Conservation (phyloP, 2,113 vertebrate genomes). For the Enhydra lutris region DNA sequence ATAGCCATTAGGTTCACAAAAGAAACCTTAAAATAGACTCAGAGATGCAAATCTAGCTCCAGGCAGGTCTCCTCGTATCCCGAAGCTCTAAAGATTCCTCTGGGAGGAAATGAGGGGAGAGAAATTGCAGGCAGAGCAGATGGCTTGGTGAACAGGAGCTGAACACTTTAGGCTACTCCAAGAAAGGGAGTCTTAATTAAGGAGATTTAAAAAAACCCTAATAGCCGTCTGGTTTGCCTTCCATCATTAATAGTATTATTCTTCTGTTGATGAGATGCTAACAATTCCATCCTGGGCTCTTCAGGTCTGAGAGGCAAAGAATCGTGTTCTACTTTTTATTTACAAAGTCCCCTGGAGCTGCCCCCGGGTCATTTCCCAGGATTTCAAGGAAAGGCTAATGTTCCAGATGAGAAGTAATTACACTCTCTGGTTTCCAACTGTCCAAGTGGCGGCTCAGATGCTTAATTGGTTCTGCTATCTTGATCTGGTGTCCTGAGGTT, state of each 20-base stretch:
- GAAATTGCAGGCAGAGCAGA: neutral
- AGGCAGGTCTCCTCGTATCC: neutral
- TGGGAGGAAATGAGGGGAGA: neutral
- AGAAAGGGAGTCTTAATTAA: constrained; percentile 18
- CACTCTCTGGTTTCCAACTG: constrained; percentile 31
- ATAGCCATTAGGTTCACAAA: constrained; percentile 3
- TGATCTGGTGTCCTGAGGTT: neutral
- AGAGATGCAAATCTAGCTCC: constrained; percentile 48
- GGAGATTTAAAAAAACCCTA: neutral
- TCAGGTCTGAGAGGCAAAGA: neutral
- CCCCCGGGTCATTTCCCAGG: neutral
- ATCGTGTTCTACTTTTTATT: neutral
- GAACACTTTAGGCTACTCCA: neutral
- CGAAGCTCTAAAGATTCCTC: neutral
- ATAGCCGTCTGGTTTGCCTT: neutral
- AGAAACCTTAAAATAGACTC: constrained; percentile 38
- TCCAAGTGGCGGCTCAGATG: neutral
- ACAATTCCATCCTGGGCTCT: neutral
- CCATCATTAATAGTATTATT: neutral
- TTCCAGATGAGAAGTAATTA: constrained; percentile 65
- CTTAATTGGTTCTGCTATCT: constrained; percentile 30
- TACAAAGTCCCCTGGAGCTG: neutral
- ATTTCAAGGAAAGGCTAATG: constrained; percentile 31
- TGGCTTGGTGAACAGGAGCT: neutral
- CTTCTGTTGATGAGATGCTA: neutral